Evolutionary conservation across 2,888 invertebrate species (phyloP), one percentile per base, ranked within the genome.

Genomic region (Tipula helvola): DNA sequence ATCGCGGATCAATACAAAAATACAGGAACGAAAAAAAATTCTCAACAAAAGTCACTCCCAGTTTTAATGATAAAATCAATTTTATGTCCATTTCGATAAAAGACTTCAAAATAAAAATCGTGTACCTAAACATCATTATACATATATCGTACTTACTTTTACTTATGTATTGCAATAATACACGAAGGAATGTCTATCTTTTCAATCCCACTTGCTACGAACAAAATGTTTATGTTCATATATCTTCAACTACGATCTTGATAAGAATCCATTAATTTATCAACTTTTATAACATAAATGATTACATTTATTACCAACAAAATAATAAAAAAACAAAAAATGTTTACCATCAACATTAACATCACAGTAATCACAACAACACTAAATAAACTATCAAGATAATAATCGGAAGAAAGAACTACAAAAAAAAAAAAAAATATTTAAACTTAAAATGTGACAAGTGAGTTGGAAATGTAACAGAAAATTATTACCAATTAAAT

Each of bases 191-290:
- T 71, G 71, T 71, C 71, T 71, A 71, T 71, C 71, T 71, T 28
- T 71, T 10, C 28, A 71, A 71, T 71, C 71, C 71, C 71, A 71
- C 71, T 71, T 71, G 71, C 28, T 71, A 13, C 12, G 52, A 16
- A 57, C 52, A 57, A 16, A 57, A 16, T 16, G n/a, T 16, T 57
- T 57, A 16, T 71, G n/a, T 71, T 28, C 28, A 28, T 71, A 71
- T 71, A 71, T 71, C 71, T 71, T 12, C 28, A 71, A 18, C 71
- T 71, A 28, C 28, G 28, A 71, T 71, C 71, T 71, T 71, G 71
- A 71, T 71, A 71, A 71, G 71, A 71, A 71, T 71, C 71, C 71
- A 71, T 71, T 71, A 71, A 71, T 71, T 71, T 71, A 71, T 71
- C 71, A 71, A 71, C 71, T 71, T 71, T 71, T 71, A 71, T 28